Conservation (phyloP, 2,113 vertebrate genomes). For the Dicrurus megarhynchus region DNA sequence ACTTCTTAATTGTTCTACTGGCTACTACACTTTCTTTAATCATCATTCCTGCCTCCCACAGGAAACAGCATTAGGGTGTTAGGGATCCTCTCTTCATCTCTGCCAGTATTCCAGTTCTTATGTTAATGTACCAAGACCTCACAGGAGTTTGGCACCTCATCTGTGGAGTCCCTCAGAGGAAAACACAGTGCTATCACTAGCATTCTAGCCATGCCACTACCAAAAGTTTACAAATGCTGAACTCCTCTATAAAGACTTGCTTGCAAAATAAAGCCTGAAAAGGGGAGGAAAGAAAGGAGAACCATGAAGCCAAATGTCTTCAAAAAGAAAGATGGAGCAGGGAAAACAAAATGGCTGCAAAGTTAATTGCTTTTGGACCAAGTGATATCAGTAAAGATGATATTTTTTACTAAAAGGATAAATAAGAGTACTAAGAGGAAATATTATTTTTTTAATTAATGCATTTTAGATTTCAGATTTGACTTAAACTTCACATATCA, state of each 20-base stretch:
- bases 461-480: background rate
- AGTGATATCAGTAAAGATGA: background rate
- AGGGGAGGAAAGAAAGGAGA: background rate
- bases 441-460: background rate
- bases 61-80: background rate
- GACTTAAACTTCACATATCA: background rate
- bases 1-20: background rate
- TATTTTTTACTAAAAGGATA: background rate
- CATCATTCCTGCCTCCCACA: background rate
- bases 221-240: background rate
- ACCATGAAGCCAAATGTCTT: background rate
- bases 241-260: background rate
- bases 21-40: background rate
- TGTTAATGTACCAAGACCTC: background rate
- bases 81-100: background rate
- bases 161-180: background rate
- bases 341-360: background rate
- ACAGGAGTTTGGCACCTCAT: background rate
- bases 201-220: background rate
- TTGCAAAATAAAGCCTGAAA: background rate
- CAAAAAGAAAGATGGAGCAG: background rate
- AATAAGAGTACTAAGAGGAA: background rate
- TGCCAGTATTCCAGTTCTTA: background rate
- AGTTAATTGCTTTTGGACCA: background rate
- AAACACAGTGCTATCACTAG: accelerated